Evolutionary conservation across 2,113 vertebrate species (phyloP).

Genomic region (Puntigrus tetrazona): DNA sequence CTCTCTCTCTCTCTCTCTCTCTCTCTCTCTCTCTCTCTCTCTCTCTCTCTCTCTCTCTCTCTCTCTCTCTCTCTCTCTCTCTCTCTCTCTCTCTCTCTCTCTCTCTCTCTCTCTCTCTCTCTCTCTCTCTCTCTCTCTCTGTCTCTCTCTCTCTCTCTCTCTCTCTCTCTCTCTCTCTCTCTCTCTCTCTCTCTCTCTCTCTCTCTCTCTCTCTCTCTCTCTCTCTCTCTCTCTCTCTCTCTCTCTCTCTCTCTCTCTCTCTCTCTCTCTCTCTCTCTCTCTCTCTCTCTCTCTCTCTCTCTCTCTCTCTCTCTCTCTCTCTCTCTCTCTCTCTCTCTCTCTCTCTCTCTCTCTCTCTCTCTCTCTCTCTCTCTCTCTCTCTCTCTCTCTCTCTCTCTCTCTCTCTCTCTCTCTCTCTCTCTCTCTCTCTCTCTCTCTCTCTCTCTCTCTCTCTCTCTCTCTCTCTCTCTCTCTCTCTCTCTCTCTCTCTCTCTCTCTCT

Average conservation of each 20-base stretch:
- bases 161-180: background rate
- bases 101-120: background rate
- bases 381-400: background rate
- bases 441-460: background rate
- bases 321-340: background rate
- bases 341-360: background rate
- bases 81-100: too few relatives aligned
- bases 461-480: too few relatives aligned
- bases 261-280: background rate
- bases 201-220: background rate
- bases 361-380: background rate
- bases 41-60: too few relatives aligned
- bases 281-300: background rate
- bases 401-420: background rate
- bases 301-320: background rate
- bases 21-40: background rate
- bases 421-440: too few relatives aligned
- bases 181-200: background rate
- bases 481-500: background rate
- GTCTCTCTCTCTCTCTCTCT: background rate
- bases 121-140: too few relatives aligned
- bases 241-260: background rate
- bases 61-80: background rate
- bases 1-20: too few relatives aligned
- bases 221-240: background rate